Evolutionary conservation across 1,140 invertebrate species (phyloP), one percentile per base, ranked within the genome.

Genomic region (Dermatophagoides farinae): DNA sequence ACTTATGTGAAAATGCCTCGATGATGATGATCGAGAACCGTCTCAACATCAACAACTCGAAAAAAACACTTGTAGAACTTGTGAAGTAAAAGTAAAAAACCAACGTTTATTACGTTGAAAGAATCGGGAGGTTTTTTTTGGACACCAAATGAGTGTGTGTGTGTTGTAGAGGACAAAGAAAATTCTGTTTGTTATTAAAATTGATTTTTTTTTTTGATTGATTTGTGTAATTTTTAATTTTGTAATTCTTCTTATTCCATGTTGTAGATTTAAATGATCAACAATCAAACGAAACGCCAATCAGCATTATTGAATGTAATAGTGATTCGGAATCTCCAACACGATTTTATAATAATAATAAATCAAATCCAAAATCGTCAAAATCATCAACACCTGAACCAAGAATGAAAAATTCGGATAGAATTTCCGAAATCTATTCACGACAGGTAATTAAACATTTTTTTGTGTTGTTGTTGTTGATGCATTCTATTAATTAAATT

Each of bases 391-490:
- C n/a, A 11, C 1, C 47, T 4, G 22, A 44, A 5, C 10, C 14
- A 25, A 53, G 39, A 11, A 55, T 55, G 53, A 55, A 25, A 38
- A 55, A 44, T 23, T n/a, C 53, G 10, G 53, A 55, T 23, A 55
- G 25, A 38, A 37, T 55, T 14, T 55, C 53, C 38, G 53, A 55
- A 23, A 55, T 55, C 38, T 55, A 55, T 25, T 55, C 53, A 20
- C 25, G 53, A 38, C 53, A 55, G 38, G 53, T 55, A 39, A 31
- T 14, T 53, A n/a, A n/a, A n/a, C n/a, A n/a, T n/a, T n/a, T n/a
- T n/a, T n/a, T n/a, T n/a, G n/a, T n/a, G n/a, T n/a, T n/a, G n/a
- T n/a, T n/a, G n/a, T n/a, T n/a, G n/a, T n/a, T n/a, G n/a, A 31
- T 2, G 31, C 2, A 31, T 31, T 31, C 2, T 8, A 31, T 31